phyloP scores from a whole-genome alignment of 2,888 invertebrate species.

The Selenia dentaria region DNA sequence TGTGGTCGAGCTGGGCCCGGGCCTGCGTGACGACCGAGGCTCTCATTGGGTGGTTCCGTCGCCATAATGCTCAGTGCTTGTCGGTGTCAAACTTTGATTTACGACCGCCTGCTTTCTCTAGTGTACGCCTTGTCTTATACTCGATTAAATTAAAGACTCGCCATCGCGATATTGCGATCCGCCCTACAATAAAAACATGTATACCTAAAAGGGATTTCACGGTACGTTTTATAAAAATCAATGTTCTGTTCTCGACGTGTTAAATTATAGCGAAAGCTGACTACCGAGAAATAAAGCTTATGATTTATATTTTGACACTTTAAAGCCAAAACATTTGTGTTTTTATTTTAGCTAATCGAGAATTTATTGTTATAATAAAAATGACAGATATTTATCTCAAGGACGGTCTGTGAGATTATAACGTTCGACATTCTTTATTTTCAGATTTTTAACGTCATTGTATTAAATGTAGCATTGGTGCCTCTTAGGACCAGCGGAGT shows the following conservation, averaged over 20 bases:
- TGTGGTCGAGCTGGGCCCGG: conserved; percentile 72
- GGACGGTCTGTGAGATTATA: conserved; percentile 35
- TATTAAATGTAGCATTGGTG: too few relatives aligned
- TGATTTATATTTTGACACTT: conserved; percentile 77
- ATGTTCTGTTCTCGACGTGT: conserved; percentile 69
- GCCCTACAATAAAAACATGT: conserved; percentile 17
- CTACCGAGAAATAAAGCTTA: conserved; percentile 56
- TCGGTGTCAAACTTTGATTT: conserved; percentile 83
- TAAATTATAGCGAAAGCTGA: conserved; percentile 59
- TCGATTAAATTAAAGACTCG: conserved; percentile 61
- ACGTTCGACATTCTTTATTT: conserved; percentile 26
- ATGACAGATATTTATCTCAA: conserved; percentile 53
- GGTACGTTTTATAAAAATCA: conserved; percentile 61
- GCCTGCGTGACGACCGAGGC: conserved; percentile 75
- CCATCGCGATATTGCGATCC: conserved; percentile 51
- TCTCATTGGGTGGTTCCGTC: conserved; percentile 82
- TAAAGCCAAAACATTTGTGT: conserved; percentile 69
- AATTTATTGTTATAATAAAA: conserved; percentile 73
- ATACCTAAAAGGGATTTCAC: conserved; percentile 46
- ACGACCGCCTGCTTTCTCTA: conserved; percentile 76
- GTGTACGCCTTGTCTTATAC: conserved; percentile 75
- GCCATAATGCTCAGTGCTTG: conserved; percentile 83
- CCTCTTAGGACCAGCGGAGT: too few relatives aligned
- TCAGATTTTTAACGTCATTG: conserved; percentile 7
- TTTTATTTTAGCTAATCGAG: conserved; percentile 57